Evolutionary conservation across 1,140 invertebrate species (phyloP).

Genomic region (Macrostomum lignano): DNA sequence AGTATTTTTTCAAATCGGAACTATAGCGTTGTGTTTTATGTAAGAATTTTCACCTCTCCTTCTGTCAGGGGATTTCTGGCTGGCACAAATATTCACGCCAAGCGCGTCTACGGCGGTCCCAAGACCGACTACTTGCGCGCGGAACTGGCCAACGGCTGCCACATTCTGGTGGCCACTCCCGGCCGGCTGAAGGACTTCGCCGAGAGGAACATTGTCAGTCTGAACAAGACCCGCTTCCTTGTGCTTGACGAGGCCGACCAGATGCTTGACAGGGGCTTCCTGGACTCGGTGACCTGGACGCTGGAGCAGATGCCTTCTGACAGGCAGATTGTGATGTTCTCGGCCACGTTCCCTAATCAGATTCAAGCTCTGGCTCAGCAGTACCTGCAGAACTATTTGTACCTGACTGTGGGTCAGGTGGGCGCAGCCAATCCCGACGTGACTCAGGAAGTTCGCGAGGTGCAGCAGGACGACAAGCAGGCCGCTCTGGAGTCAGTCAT

Average conservation of each 20-base stretch:
- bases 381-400: slow-evolving; percentile 46
- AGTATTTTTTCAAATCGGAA: too few relatives aligned
- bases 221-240: slow-evolving; percentile 2
- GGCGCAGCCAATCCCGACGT: slow-evolving; percentile 68
- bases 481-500: slow-evolving; percentile 1
- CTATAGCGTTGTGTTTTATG: slow-evolving; percentile 9
- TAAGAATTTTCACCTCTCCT: slow-evolving; percentile 45
- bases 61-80: too few relatives aligned
- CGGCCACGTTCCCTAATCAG: slow-evolving; percentile 56
- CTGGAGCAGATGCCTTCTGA: too few relatives aligned
- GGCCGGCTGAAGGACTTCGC: slow-evolving; percentile 27
- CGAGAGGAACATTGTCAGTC: slow-evolving; percentile 6
- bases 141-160: slow-evolving; percentile 9
- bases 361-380: slow-evolving; percentile 45
- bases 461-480: slow-evolving; percentile 38
- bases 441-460: slow-evolving; percentile 46
- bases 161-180: slow-evolving; percentile 27
- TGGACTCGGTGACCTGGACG: slow-evolving; percentile 7
- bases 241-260: too few relatives aligned
- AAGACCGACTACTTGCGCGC: slow-evolving; percentile 29
- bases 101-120: too few relatives aligned
- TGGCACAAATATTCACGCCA: too few relatives aligned
- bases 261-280: too few relatives aligned
- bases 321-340: too few relatives aligned
- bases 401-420: slow-evolving; percentile 52